A percentile compares a stretch with the other conserved stretches of the same genome.
phyloP scores from a whole-genome alignment of 2,888 invertebrate species.

The Plagodis pulveraria region DNA sequence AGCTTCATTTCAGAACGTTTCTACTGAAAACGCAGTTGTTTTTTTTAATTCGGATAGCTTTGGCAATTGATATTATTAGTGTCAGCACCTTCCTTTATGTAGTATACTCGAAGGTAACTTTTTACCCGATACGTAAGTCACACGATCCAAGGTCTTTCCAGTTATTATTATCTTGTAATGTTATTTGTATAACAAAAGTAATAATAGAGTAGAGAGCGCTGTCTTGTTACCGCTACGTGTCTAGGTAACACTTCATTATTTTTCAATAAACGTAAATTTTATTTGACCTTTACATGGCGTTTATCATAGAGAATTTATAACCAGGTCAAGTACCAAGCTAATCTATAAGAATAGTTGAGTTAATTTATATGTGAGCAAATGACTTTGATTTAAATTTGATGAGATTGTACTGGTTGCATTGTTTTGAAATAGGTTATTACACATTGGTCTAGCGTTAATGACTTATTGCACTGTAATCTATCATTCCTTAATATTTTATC shows the following conservation, averaged over 20 bases:
- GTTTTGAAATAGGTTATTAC: conserved; percentile 5
- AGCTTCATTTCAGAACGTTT: too few relatives aligned
- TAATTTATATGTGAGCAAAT: conserved; percentile 5
- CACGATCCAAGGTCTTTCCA: conserved; percentile 18
- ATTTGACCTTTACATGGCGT: conserved; percentile 52
- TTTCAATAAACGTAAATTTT: conserved; percentile 54
- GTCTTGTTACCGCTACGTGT: conserved; percentile 37
- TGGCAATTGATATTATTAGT: too few relatives aligned
- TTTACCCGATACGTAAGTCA: conserved; percentile 13
- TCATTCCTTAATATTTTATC: too few relatives aligned
- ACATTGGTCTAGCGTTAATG: conserved; percentile 3
- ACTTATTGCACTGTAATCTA: background rate
- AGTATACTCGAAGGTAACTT: conserved; percentile 7
- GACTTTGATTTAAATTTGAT: conserved; percentile 17
- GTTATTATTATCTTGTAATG: conserved; percentile 13
- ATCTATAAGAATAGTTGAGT: conserved; percentile 9
- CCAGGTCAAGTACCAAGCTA: conserved; percentile 54
- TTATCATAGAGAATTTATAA: conserved; percentile 47
- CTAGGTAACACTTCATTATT: conserved; percentile 44
- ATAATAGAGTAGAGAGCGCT: conserved; percentile 42
- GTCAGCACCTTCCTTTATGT: too few relatives aligned
- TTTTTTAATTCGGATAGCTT: too few relatives aligned
- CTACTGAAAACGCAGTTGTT: too few relatives aligned
- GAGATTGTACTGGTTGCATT: conserved; percentile 4
- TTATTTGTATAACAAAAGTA: conserved; percentile 22